A percentile compares a stretch with the other conserved stretches of the same genome.
phyloP scores from a whole-genome alignment of 2,113 vertebrate species.

The Origma solitaria region DNA sequence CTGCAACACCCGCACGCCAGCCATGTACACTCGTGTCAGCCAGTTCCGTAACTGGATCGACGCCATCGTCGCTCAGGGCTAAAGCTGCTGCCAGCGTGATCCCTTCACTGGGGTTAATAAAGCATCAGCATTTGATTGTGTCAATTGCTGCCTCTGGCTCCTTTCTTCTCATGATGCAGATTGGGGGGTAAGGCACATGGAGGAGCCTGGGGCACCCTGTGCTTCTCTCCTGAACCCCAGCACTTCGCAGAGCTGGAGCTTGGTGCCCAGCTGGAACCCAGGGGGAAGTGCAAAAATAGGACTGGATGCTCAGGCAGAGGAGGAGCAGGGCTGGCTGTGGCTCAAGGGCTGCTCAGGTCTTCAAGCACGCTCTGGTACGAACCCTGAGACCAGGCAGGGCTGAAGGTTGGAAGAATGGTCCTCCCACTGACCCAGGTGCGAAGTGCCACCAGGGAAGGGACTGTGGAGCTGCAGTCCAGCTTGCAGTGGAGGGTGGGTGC shows the following conservation, averaged over 20 bases:
- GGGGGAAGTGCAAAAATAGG: neutral
- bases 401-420: neutral
- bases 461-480: neutral
- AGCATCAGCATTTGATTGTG: neutral
- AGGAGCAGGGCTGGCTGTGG: neutral
- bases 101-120: neutral
- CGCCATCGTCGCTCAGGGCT: accelerated
- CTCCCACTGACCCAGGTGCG: neutral
- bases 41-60: conserved; percentile 26
- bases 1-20: neutral
- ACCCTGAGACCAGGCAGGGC: neutral
- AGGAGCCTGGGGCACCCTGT: neutral
- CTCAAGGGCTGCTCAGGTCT: neutral
- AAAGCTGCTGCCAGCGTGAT: neutral
- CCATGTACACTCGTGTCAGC: conserved; percentile 1
- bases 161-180: neutral
- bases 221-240: neutral
- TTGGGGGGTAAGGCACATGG: accelerated
- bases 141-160: neutral
- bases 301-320: accelerated
- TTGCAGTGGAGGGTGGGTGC: neutral
- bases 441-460: neutral
- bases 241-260: neutral
- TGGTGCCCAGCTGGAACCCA: neutral
- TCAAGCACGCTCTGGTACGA: neutral